Base-by-base conservation (phyloP, 2,888 invertebrate species). In the Acanthosepion lycidas region DNA sequence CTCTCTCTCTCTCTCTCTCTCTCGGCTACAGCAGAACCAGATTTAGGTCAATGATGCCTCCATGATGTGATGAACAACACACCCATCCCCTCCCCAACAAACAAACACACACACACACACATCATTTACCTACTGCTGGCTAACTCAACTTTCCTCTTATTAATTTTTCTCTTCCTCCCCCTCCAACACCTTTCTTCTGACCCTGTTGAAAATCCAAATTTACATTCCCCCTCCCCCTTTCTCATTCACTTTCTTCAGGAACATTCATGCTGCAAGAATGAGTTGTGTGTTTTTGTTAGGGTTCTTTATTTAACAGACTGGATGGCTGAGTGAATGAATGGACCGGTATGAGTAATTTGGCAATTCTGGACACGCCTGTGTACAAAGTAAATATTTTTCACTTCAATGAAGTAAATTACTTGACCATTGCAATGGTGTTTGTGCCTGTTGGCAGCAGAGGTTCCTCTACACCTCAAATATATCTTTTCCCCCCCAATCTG, bases 371-470 rank as follows among this genome's bases (percentile, higher is more conserved):
- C n/a, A 93, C 28, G 20, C 49, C 93, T 20, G 26, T 93, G 93
- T 93, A 93, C 93, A 93, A 53, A 1, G n/a, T 78, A 78, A 64
- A 93, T 53, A 93, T 93, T 93, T 53, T 51, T 93, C 53, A 93
- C 93, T 93, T 93, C 93, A 93, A 53, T 93, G 93, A 93, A 93
- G 93, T 93, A 78, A 78, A 78, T 33, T n/a, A 78, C 59, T 59
- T 23, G 59, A 59, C 59, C 59, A 59, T 59, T 23, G 59, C 59
- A 59, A 59, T 59, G 59, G 59, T 59, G 59, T 59, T 59, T 23
- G 59, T 59, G 59, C 59, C 59, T 59, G 23, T 23, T 59, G 59
- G 59, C 59, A 20, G 59, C 23, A 59, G 59, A 59, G 59, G 59
- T 59, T 59, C 23, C 59, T 59, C 59, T 59, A 59, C 23, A 59